Percentiles rank a stretch among this genome's conserved stretches.
Evolutionary conservation across 2,797 vertebrate genomes (phyloP).

Genomic region (Nannoperca obscura): DNA sequence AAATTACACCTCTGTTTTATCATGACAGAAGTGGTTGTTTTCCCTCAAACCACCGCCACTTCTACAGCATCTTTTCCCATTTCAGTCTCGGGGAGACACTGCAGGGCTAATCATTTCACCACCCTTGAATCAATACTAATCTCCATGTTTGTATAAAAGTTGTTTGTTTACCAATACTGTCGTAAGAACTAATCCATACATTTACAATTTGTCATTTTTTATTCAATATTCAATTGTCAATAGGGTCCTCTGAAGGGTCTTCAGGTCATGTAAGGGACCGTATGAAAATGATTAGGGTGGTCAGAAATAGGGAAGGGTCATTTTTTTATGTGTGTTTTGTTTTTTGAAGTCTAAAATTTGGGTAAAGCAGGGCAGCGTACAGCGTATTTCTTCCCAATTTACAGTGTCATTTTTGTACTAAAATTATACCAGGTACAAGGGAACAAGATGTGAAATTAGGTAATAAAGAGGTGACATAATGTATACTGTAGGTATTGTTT

Average conservation of each 20-base stretch:
- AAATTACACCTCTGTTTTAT: conserved; percentile 9
- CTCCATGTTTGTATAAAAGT: not conserved
- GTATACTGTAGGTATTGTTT: too few relatives aligned
- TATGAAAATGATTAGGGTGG: not conserved
- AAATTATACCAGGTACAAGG: too few relatives aligned
- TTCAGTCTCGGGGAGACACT: not conserved
- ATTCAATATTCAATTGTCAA: not conserved
- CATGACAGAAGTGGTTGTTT: not conserved
- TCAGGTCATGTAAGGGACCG: not conserved
- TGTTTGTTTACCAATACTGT: conserved; percentile 6
- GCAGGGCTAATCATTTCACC: not conserved
- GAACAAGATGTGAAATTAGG: too few relatives aligned
- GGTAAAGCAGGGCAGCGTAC: not conserved
- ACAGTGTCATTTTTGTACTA: too few relatives aligned
- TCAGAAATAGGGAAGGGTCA: not conserved
- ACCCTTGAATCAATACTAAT: not conserved
- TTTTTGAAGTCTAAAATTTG: not conserved
- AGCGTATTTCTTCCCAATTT: too few relatives aligned
- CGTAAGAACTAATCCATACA: not conserved
- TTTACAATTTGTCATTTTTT: not conserved
- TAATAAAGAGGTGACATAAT: too few relatives aligned
- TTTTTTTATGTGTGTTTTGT: not conserved
- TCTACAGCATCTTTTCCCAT: not conserved
- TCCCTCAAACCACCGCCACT: not conserved
- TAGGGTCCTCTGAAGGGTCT: not conserved